Base-by-base conservation (phyloP, 2,113 vertebrate genomes). In the Myodes glareolus region DNA sequence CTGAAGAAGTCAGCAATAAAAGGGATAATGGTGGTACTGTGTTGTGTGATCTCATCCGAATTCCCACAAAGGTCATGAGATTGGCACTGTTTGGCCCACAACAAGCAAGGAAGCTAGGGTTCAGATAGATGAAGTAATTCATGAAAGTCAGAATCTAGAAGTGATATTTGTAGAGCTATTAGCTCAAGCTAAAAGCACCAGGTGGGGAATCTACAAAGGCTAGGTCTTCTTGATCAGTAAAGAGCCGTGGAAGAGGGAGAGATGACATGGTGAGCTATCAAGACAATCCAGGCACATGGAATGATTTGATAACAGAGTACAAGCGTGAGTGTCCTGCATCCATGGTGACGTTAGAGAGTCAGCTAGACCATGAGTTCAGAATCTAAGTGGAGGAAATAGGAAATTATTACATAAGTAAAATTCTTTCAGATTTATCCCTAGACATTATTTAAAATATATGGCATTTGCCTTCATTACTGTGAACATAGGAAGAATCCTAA, bases 221-320 rank as follows among this genome's bases (percentile, higher is more conserved):
- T 45, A 17, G 8, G 4, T 88, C 11, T 61, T 76, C 33, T 90
- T 29, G 2, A 19, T 12, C 36, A 25, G 0, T 0, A 27, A 65
- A 92, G 16, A 47, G 13, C 21, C 33, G 45, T 13, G 16, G 33
- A 6, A 31, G 25, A 50, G 3, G 5, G 2, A 12, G 39, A 16
- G 8, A 29, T 19, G 3, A 5, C 31, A 11, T 55, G 4, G 4
- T 9, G 47, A 33, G 27, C 29, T 31, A 39, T 19, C 23, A 47
- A 2, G 25, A 52, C 9, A n/a, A 50, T 11, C 5, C 13, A 0
- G 0, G 3, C 12, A 29, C 36, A 4, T 0, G 19, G 55, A 29
- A 21, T 45, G 6, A 13, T 39, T 21, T 52, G 25, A 50, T 4
- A 58, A 27, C 6, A 42, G 36, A 73, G 29, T 33, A 50, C 9